Evolutionary conservation across 2,113 vertebrate species (phyloP), one percentile per base, ranked within the genome.

Genomic region (Neolamprologus caudopunctatus): DNA sequence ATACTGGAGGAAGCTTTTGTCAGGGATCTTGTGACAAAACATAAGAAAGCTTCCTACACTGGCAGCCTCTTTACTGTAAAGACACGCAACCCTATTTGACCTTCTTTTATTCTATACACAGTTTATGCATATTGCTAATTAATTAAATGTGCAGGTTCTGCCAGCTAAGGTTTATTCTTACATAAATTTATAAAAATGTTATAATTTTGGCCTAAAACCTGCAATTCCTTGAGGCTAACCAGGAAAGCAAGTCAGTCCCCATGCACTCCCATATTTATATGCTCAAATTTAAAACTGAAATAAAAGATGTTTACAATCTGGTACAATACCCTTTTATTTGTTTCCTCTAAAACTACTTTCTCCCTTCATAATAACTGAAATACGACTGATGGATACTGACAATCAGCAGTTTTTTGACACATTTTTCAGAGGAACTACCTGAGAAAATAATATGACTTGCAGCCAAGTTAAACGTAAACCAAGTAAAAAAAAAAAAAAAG

Each of bases 1-100:
- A 11, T 17, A 19, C n/a, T 1, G 8, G 40, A 80, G 81, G 33
- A 88, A 82, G 63, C 35, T 24, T 85, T 16, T 61, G 80, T 31
- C 19, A n/a, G 40, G 28, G 45, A 83, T 82, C 40, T n/a, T 57
- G 21, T 12, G 35, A 85, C 53, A 40, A 84, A 13, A 21, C 16
- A 26, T 45, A 53, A 85, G 63, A 17, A 66, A 58, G 37, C 58
- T 50, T 75, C 26, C 33, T n/a, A 55, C 12, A 31, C 50, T 87
- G 50, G 79, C 14, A 14, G 50, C 17, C 11, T 47, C 35, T 58
- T n/a, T 12, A 21, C 5, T 24, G 51, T 45, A 45, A 37, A 31
- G 17, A 17, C n/a, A 80, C 3, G 3, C 21, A 19, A 42, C 13
- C 26, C 13, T 16, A 37, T 33, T 19, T 40, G 6, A 28, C 11